phyloP scores from a whole-genome alignment of 2,888 invertebrate species.

The Leucoma salicis region DNA sequence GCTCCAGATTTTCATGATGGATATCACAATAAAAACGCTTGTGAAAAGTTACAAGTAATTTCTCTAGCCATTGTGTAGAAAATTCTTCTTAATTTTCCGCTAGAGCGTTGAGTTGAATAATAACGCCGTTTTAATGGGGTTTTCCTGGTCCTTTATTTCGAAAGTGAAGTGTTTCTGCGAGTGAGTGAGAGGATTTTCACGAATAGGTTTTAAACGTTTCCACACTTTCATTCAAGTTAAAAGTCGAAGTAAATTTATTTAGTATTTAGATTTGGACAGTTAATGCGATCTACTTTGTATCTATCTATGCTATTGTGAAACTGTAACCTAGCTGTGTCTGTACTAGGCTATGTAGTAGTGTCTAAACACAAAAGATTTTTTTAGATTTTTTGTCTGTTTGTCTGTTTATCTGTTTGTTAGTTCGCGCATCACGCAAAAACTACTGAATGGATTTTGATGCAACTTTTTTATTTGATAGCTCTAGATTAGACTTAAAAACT shows the following conservation, averaged over 20 bases:
- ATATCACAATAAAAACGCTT: slow-evolving; percentile 45
- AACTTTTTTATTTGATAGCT: no score
- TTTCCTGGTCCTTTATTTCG: slow-evolving; percentile 57
- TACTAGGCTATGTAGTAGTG: no score
- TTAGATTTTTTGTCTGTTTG: no score
- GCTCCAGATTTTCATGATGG: slow-evolving; percentile 43
- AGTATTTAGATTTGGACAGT: background rate
- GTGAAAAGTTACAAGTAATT: slow-evolving; percentile 49
- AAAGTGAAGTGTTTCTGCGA: slow-evolving; percentile 40
- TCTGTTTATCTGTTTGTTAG: no score
- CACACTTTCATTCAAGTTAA: slow-evolving; percentile 1
- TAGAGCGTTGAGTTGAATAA: slow-evolving; percentile 57
- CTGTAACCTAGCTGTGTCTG: no score
- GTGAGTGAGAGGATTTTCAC: slow-evolving; percentile 36
- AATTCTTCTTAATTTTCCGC: slow-evolving; percentile 72
- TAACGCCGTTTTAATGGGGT: slow-evolving; percentile 59
- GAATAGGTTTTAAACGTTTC: slow-evolving; percentile 22
- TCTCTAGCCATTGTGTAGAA: slow-evolving; percentile 55
- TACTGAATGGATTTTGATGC: no score
- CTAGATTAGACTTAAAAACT: no score
- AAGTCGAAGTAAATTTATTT: background rate
- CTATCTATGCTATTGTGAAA: no score
- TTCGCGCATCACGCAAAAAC: no score
- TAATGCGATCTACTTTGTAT: no score
- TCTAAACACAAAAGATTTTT: no score